Conservation (phyloP, 2,113 vertebrate species). For the Pongo pygmaeus region DNA sequence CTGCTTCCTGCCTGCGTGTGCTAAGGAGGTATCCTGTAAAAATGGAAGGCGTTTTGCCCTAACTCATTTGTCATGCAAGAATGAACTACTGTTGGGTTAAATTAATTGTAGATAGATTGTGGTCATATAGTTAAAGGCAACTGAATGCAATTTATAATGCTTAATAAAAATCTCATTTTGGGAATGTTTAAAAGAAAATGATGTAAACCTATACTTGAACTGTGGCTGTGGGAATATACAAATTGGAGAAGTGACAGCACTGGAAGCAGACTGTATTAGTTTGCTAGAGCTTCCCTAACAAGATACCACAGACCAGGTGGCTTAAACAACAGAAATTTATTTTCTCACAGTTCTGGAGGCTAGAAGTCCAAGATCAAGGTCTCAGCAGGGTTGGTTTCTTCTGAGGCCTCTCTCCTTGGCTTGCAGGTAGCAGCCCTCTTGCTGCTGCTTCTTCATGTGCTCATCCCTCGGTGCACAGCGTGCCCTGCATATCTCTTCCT, state of each 20-base stretch:
- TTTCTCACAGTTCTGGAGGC: neutral
- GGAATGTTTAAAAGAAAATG: slow-evolving; percentile 84
- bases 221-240: neutral
- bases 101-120: slow-evolving; percentile 88
- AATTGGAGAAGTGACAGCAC: neutral
- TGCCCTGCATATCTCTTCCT: neutral
- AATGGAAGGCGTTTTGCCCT: slow-evolving; percentile 89
- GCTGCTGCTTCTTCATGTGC: neutral
- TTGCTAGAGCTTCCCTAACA: neutral
- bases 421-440: neutral
- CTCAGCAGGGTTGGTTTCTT: neutral
- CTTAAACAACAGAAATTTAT: neutral
- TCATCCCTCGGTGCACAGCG: fast-evolving
- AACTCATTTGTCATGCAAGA: slow-evolving; percentile 84
- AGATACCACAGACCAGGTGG: neutral
- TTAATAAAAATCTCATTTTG: slow-evolving; percentile 96
- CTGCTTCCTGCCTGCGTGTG: slow-evolving; percentile 85
- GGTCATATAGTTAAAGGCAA: slow-evolving; percentile 91
- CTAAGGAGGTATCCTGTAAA: slow-evolving; percentile 91
- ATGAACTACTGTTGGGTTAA: neutral
- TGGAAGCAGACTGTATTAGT: neutral
- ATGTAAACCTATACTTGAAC: neutral
- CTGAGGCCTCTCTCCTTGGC: neutral
- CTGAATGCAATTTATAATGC: slow-evolving; percentile 93
- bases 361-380: neutral